These are phyloP conservation scores for Acanthopleura granulata DNA, from an alignment of 2,888 invertebrate species.

Conservation along the genomic window DNA sequence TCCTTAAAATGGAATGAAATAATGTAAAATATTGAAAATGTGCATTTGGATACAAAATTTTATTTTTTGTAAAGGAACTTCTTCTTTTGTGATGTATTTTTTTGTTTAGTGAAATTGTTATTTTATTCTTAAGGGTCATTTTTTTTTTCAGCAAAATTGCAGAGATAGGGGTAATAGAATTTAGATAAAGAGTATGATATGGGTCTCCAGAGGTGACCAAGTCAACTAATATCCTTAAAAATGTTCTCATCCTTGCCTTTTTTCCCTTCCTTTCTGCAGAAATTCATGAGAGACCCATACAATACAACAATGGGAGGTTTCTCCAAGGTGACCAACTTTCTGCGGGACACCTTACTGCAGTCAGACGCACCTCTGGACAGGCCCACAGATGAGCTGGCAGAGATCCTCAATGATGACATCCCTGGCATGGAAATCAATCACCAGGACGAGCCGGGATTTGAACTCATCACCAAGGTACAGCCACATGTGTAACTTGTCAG, in stretches of 20 bases:
- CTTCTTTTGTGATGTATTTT: too few relatives aligned
- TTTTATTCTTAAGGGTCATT: too few relatives aligned
- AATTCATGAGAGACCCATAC: conserved; percentile 79
- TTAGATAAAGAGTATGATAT: too few relatives aligned
- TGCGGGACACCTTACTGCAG: conserved; percentile 72
- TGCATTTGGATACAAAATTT: too few relatives aligned
- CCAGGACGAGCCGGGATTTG: conserved; percentile 69
- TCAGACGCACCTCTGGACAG: conserved; percentile 61
- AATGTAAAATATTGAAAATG: too few relatives aligned
- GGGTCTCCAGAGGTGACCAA: neutral
- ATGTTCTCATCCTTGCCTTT: neutral
- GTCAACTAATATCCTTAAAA: neutral
- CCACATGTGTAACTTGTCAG: too few relatives aligned
- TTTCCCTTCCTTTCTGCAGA: conserved; percentile 59
- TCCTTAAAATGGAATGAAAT: too few relatives aligned
- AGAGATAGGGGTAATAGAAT: too few relatives aligned
- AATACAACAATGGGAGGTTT: conserved; percentile 88
- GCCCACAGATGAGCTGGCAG: conserved; percentile 74
- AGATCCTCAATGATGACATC: conserved; percentile 59
- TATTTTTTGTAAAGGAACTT: too few relatives aligned
- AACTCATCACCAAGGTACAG: conserved; percentile 66
- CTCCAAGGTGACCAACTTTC: conserved; percentile 86
- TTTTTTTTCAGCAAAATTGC: too few relatives aligned
- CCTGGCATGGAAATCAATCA: conserved; percentile 65
- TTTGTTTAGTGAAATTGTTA: too few relatives aligned